Conservation (phyloP, 2,888 invertebrate genomes). For the Eilema griseolum region DNA sequence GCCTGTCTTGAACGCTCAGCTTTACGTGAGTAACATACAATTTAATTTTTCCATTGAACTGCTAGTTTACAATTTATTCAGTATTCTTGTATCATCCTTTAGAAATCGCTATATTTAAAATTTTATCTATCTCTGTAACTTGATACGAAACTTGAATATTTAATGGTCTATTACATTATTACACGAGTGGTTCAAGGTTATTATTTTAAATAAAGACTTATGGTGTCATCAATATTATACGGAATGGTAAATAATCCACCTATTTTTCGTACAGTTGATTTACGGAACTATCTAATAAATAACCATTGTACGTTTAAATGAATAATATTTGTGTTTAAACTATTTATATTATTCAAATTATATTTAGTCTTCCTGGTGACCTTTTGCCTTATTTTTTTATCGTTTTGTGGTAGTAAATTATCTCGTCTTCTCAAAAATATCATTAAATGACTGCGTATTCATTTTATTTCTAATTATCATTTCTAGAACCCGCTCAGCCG, state of each 20-base stretch:
- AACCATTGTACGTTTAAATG: background rate
- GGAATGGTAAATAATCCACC: background rate
- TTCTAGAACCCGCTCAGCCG: constrained; percentile 90
- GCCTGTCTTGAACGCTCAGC: constrained; percentile 90
- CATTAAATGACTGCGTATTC: background rate
- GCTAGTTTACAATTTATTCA: constrained; percentile 3
- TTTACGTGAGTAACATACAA: constrained; percentile 86
- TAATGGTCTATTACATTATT: constrained; percentile 31
- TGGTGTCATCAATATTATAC: constrained; percentile 5
- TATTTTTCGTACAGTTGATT: background rate
- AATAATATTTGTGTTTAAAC: constrained; percentile 1
- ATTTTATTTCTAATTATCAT: constrained; percentile 3
- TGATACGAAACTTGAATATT: constrained; percentile 46
- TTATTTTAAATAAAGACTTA: constrained; percentile 11
- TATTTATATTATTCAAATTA: constrained; percentile 11
- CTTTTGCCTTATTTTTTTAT: constrained; percentile 9
- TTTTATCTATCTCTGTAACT: constrained; percentile 42
- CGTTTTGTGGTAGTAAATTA: background rate
- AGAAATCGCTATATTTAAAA: constrained; percentile 46
- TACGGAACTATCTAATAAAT: background rate
- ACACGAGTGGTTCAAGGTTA: constrained; percentile 17
- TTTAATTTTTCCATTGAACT: background rate
- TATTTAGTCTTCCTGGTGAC: constrained; percentile 18
- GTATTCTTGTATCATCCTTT: constrained; percentile 51
- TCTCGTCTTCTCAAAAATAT: background rate